These are phyloP conservation scores for Bagarius yarrelli DNA, from an alignment of 2,113 vertebrate species.

Conservation along the genomic window DNA sequence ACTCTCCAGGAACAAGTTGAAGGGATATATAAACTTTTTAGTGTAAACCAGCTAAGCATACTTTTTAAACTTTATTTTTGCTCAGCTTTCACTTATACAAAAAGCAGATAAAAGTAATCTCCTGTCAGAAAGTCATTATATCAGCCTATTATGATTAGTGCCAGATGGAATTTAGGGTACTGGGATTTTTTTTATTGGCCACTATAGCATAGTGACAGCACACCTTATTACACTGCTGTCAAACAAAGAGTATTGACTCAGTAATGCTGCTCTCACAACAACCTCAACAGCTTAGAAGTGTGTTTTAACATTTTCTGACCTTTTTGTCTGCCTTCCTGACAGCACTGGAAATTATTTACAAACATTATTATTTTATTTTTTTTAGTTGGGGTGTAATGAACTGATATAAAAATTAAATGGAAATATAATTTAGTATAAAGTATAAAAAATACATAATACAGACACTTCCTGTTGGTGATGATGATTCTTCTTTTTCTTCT, in stretches of 20 bases:
- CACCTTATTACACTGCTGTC: conserved; percentile 5
- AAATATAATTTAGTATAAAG: too few relatives aligned
- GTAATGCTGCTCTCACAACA: neutral
- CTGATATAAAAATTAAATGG: too few relatives aligned
- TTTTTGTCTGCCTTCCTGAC: too few relatives aligned
- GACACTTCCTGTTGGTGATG: too few relatives aligned
- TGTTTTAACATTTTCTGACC: too few relatives aligned
- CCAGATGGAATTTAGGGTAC: neutral
- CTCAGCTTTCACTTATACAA: neutral
- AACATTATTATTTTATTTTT: too few relatives aligned
- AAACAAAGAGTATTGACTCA: neutral
- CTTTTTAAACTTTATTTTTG: neutral
- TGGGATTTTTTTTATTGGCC: neutral
- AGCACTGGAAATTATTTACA: too few relatives aligned
- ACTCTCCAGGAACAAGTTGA: too few relatives aligned
- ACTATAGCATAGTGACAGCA: neutral
- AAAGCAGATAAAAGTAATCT: neutral
- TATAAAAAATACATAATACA: too few relatives aligned
- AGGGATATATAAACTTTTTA: neutral
- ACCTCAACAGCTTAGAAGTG: neutral
- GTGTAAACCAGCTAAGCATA: neutral
- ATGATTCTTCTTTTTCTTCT: too few relatives aligned
- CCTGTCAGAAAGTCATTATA: neutral
- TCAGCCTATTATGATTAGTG: neutral
- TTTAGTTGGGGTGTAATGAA: too few relatives aligned